Evolutionary conservation across 2,797 vertebrate genomes (phyloP).

Genomic region (Thunnus albacares): DNA sequence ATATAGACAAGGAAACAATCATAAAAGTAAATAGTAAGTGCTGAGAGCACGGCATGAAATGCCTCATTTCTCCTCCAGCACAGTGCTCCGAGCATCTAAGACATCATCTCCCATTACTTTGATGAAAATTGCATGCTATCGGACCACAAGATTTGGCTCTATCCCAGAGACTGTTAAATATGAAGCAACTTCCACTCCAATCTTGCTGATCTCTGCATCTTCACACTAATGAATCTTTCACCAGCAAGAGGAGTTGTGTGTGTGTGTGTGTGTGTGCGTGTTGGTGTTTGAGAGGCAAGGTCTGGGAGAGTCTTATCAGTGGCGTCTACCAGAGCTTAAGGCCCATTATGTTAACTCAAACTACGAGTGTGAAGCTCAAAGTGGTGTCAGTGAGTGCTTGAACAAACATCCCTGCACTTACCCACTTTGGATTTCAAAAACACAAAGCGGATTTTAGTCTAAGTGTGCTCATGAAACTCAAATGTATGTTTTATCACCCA

Average conservation of each 20-base stretch:
- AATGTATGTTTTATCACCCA: constrained; percentile 44
- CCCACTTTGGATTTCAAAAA: constrained; percentile 48
- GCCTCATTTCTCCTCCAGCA: constrained; percentile 57
- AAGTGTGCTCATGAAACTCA: constrained; percentile 44
- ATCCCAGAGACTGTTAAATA: constrained; percentile 76
- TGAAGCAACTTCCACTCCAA: constrained; percentile 77
- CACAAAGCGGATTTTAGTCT: constrained; percentile 45
- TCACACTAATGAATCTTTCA: constrained; percentile 81
- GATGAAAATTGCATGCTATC: constrained; percentile 77
- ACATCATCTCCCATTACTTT: constrained; percentile 76
- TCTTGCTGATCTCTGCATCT: constrained; percentile 81
- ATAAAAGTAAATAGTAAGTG: constrained; percentile 66
- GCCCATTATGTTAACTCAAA: constrained; percentile 70
- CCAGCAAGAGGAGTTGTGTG: constrained; percentile 38
- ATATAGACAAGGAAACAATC: constrained; percentile 59
- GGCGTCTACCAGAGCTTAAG: constrained; percentile 64
- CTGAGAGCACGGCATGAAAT: constrained; percentile 61
- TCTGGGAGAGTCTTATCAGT: constrained; percentile 59
- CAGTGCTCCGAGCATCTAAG: constrained; percentile 54
- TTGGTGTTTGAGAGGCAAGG: constrained; percentile 7
- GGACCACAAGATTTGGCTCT: constrained; percentile 66
- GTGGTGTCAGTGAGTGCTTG: constrained; percentile 53
- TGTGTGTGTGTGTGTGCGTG: constrained; percentile 27
- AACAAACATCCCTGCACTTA: constrained; percentile 66
- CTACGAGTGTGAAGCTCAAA: constrained; percentile 51